Base-by-base conservation (phyloP, 1,140 invertebrate genomes). In the Brachionus sp. region DNA sequence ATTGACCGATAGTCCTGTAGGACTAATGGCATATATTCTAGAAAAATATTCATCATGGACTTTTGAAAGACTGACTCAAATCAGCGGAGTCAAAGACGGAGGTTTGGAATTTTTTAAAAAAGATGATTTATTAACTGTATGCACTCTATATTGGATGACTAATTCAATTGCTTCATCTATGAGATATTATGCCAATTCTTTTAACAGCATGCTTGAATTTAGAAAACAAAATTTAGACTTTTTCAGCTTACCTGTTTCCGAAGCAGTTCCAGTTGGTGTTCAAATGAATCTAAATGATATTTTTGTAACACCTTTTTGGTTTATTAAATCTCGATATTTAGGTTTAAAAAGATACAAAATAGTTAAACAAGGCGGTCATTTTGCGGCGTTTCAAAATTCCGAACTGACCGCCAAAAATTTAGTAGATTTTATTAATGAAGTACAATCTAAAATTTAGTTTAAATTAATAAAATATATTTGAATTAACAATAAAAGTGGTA, bases 71-170 rank as follows among this genome's bases (percentile, higher is more conserved):
- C 86, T 90, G 19, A 85, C 88, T 13, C 37, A 62, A 0, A 93
- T 96, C 87, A 95, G 94, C 16, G 93, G 93, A 0, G 5, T n/a
- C 6, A 37, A 77, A 46, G 46, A 77, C 19, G 46, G 46, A 57
- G 75, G 75, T 13, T 70, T 82, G 33, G 84, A 88, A 44, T 91
- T 91, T 84, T 92, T 90, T 86, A 87, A 89, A 5, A 87, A 93
- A 66, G 93, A 94, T 70, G 93, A 95, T 84, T 87, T 96, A 3
- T 88, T 97, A 3, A 95, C 95, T 84, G 95, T 95, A 86, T 86
- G 96, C 0, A 96, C 95, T 93, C 87, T 96, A 35, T 97, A 96
- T 87, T 97, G 94, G 92, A 86, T 92, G 0, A 92, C 92, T 0
- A 92, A 92, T 83, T 92, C 92, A 0, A 93, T 95, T 2, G 93